Evolutionary conservation across 2,113 vertebrate species (phyloP), one percentile per base, ranked within the genome.

Genomic region (Stigmatopora nigra): DNA sequence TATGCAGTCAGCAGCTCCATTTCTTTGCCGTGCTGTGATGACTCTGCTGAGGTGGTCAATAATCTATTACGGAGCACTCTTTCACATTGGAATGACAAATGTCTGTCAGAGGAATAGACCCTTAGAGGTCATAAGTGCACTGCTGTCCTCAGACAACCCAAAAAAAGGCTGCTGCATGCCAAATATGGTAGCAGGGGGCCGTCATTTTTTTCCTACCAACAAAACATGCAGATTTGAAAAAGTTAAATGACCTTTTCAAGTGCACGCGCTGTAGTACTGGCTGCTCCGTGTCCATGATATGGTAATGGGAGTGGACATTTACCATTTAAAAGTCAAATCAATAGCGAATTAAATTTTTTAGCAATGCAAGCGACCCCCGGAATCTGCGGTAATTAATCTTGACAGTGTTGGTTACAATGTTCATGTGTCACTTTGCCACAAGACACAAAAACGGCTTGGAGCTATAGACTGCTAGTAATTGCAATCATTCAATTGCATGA

Each of bases 341-440:
- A 91, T 91, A 91, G 83, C 88, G 89, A 91, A 91, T 91, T 90
- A 90, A 87, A 90, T 88, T 87, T 88, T 90, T 90, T 86, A 86
- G 88, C 88, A 88, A 86, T 77, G 88, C 86, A 88, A 88, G 87
- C 82, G 84, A 78, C 86, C 85, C 82, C 80, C 73, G 80, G 71
- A 85, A 84, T 91, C 89, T 89, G 81, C 82, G 84, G 86, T 91
- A 91, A 91, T 90, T 84, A 89, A 80, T 86, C 78, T 70, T 89
- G 90, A 89, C 90, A 90, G 85, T 81, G 75, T 82, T 64, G 77
- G 82, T 84, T 80, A 81, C 81, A 64, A 82, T 80, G 73, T 75
- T 78, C 76, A 82, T 68, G 59, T 81, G 86, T 88, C 89, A 86
- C 81, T 81, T 79, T 68, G 67, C 73, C 63, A 25, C 19, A 55